Base-by-base conservation (phyloP, 2,113 vertebrate genomes). In the Podarcis raffonei region DNA sequence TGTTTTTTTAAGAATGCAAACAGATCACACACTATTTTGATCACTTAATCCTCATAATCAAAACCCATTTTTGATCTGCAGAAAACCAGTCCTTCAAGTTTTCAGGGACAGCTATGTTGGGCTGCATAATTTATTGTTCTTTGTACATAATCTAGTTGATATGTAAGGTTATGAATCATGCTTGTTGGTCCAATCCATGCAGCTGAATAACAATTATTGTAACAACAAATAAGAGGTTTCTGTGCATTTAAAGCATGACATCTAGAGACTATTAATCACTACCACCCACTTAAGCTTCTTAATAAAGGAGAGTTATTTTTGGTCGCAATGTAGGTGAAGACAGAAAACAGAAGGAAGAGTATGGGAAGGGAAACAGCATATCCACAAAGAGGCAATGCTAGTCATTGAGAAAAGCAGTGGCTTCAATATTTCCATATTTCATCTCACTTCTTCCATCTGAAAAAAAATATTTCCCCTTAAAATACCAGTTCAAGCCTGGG, bases 51-150 rank as follows among this genome's bases (percentile, higher is more conserved):
- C 32, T 86, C 23, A 11, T 53, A 87, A 89, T 84, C 32, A 87
- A 53, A 93, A 89, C 79, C 85, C 23, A 72, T 35, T 84, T 74
- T 92, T 72, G 62, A 62, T 92, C 68, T n/a, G 90, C 59, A n/a
- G 1, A 27, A 81, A 95, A 94, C 92, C 0, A 85, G 92, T 90
- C 92, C 90, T 92, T 93, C 93, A 92, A 53, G 91, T 93, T 94
- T 87, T 88, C 66, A 35, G 84, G 11, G 11, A 7, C 0, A 35
- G 5, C 69, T 91, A 22, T 6, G 5, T 15, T 85, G n/a, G 48
- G n/a, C 69, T 78, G 59, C 23, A 84, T 90, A 37, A 59, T 39
- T 87, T 81, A 84, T 83, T 9, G 16, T 93, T 90, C 83, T 1
- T 1, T 83, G 91, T 25, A 2, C 12, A 62, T 74, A 84, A 18